phyloP scores from a whole-genome alignment of 2,888 invertebrate genomes.

The Scaptomyza polygonia region DNA sequence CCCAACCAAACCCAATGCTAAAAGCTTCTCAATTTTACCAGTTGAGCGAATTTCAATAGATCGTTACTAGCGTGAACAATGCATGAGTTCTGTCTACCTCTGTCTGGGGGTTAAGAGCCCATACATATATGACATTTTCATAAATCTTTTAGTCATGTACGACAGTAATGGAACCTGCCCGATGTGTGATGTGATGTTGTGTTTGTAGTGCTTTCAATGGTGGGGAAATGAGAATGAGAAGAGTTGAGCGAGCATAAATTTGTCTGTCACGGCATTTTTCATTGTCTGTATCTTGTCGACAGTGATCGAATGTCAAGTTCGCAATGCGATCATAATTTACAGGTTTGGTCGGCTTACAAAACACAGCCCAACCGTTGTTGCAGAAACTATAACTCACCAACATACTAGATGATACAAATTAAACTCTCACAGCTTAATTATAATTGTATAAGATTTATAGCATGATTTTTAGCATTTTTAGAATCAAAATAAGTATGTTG shows the following conservation, averaged over 20 bases:
- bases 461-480: no score
- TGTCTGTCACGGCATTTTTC: slow-evolving; percentile 40
- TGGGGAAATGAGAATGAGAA: slow-evolving; percentile 16
- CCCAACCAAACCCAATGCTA: not conserved
- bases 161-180: slow-evolving; percentile 18
- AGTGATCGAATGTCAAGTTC: slow-evolving; percentile 50
- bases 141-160: slow-evolving; percentile 48
- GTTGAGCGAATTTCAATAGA: slow-evolving; percentile 42
- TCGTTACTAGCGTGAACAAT: slow-evolving; percentile 44
- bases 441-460: no score
- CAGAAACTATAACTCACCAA: not conserved
- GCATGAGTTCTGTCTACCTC: slow-evolving; percentile 26
- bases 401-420: no score
- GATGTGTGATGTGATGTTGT: slow-evolving; percentile 11
- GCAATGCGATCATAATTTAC: slow-evolving; percentile 25
- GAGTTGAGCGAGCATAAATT: slow-evolving; percentile 44
- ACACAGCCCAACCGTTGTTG: not conserved
- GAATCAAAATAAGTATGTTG: no score
- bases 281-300: slow-evolving; percentile 32
- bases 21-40: slow-evolving; percentile 5
- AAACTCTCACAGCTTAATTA: no score
- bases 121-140: slow-evolving; percentile 47
- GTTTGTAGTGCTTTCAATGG: not conserved
- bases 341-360: slow-evolving; percentile 10
- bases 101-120: slow-evolving; percentile 25